Evolutionary conservation across 2,797 vertebrate genomes (phyloP), one percentile per base, ranked within the genome.

Genomic region (Cyclopterus lumpus): DNA sequence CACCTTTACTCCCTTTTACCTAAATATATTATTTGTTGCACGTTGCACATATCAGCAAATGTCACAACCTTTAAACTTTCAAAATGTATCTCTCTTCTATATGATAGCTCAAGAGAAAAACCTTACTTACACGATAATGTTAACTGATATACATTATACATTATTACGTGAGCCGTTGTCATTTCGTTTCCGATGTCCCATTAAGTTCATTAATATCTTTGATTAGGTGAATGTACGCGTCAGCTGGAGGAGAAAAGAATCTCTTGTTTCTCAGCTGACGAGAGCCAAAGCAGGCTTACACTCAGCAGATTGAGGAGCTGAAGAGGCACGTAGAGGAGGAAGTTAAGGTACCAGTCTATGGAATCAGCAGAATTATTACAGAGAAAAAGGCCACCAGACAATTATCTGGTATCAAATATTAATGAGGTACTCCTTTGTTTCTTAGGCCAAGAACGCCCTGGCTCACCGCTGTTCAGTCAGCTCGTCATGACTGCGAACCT

Each of bases 241-340:
- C 95, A 96, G 8, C 64, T 96, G 44, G 96, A 97, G 77, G 96
- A 97, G 82, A 96, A n/a, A 96, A 74, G 95, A 96, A 44, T 82
- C 94, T 18, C 80, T 96, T 53, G 82, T 97, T 67, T 96, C 95
- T 62, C 96, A 96, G 80, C 73, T 96, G 32, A 94, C 93, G 63
- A 92, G 94, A 88, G 79, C 91, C 53, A 97, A n/a, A 96, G 81
- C 95, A 95, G 15, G 93, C 92, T 38, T 95, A 92, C 46, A 95
- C 91, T 2, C 96, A 96, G 82, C 95, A 96, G 78, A 86, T 86
- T n/a, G 96, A 96, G 49, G 95, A 96, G 65, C 67, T 96, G 3
- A 96, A 96, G 85, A 94, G 96, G 67, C 96, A 96, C 8, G 68
- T 94, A 53, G 96, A 97, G 38, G 96, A 97, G 90, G 96, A 96